These are phyloP conservation scores for Mercenaria mercenaria DNA, from an alignment of 1,140 invertebrate species.

Conservation along the genomic window DNA sequence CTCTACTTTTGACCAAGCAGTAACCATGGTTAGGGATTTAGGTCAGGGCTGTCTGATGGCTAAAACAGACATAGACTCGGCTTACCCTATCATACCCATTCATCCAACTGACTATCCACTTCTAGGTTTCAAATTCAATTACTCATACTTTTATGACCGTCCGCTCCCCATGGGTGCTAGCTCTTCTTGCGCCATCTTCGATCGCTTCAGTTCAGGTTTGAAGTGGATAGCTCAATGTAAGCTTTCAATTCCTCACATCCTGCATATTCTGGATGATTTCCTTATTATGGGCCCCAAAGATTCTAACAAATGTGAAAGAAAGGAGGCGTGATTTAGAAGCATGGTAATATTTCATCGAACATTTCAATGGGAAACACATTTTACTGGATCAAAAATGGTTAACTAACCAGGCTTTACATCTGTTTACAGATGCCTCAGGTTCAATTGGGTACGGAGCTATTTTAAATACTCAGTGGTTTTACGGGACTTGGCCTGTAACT, in stretches of 20 bases:
- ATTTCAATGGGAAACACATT: slow-evolving; percentile 40
- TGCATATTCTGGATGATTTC: slow-evolving; percentile 34
- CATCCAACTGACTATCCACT: not conserved
- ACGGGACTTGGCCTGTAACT: slow-evolving; percentile 21
- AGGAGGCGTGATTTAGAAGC: slow-evolving; percentile 17
- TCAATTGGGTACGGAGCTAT: slow-evolving; percentile 47
- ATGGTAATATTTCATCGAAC: slow-evolving; percentile 48
- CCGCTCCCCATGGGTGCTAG: slow-evolving; percentile 9
- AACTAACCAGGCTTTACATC: slow-evolving; percentile 22
- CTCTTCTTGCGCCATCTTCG: slow-evolving; percentile 12
- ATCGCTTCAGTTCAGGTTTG: not conserved
- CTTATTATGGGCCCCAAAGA: slow-evolving; percentile 1
- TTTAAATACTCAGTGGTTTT: slow-evolving; percentile 54
- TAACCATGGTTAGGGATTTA: not conserved
- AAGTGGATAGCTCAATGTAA: not conserved
- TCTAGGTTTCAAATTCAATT: not conserved
- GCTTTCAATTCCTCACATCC: not conserved
- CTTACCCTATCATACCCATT: slow-evolving; percentile 11
- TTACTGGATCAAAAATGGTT: slow-evolving; percentile 43
- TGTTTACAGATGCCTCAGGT: slow-evolving; percentile 62
- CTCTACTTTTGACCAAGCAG: slow-evolving; percentile 45
- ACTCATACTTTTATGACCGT: not conserved
- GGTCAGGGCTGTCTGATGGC: not conserved
- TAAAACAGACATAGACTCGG: slow-evolving; percentile 43
- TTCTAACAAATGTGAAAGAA: not conserved